Conservation (phyloP, 2,888 invertebrate genomes). For the Polietes domitor region DNA sequence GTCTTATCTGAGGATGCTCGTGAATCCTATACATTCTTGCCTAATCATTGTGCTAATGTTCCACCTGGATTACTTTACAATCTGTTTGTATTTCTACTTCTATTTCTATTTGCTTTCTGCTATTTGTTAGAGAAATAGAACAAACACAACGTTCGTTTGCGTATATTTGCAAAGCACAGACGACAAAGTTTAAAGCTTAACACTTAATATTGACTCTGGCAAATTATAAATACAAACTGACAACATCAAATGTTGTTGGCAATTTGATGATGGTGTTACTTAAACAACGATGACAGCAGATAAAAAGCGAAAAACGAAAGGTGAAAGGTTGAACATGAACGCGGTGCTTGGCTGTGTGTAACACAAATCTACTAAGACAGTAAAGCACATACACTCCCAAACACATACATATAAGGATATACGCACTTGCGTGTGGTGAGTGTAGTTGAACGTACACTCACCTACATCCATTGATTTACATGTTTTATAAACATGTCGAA, state of each 20-base stretch:
- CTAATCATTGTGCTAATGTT: no score
- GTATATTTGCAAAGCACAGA: no score
- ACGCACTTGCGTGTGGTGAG: no score
- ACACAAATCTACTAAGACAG: slow-evolving; percentile 5
- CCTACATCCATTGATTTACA: not conserved
- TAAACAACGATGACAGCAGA: slow-evolving; percentile 16
- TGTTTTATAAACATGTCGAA: slow-evolving; percentile 3
- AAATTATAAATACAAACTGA: slow-evolving; percentile 35
- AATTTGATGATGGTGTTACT: not conserved
- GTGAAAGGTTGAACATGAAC: not conserved
- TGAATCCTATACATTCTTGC: no score
- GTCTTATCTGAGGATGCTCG: no score
- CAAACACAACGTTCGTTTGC: no score
- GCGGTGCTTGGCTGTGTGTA: slow-evolving; percentile 13
- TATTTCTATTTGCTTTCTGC: no score
- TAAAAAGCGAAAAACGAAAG: slow-evolving; percentile 20
- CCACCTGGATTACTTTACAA: no score
- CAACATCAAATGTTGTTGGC: slow-evolving; percentile 32
- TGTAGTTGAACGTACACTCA: no score
- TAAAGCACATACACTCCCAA: not conserved
- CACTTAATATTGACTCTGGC: slow-evolving; percentile 1
- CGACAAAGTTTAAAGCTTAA: not conserved
- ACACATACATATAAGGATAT: not conserved
- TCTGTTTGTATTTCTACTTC: no score
- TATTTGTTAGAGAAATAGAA: no score